These are phyloP conservation scores for Rhaphigaster nebulosa DNA, from an alignment of 2,888 invertebrate genomes.

Conservation along the genomic window DNA sequence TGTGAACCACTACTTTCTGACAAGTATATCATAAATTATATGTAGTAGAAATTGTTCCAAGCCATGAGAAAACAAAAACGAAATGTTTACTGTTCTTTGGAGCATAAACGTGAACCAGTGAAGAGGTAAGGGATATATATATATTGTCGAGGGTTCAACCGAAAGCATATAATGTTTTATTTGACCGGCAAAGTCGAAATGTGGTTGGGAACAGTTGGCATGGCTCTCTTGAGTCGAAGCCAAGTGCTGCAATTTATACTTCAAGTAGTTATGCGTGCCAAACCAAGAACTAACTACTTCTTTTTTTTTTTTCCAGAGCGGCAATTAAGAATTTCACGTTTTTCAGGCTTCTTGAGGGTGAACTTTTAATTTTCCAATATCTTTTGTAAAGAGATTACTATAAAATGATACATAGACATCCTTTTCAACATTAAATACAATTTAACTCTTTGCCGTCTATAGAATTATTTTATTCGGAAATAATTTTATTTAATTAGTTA, in stretches of 20 bases:
- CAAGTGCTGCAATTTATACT: conserved; percentile 11
- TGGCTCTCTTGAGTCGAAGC: conserved; percentile 1
- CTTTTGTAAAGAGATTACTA: background rate
- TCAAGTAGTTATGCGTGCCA: conserved; percentile 11
- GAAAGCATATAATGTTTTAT: conserved; percentile 26
- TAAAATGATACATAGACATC: background rate
- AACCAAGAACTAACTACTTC: conserved; percentile 10
- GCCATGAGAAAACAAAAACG: background rate
- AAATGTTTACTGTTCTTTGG: background rate
- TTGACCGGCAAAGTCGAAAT: conserved; percentile 8
- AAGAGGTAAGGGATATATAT: background rate
- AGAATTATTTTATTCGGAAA: too few species aligned
- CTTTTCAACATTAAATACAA: background rate
- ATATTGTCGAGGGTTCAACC: background rate
- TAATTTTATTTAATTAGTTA: too few species aligned
- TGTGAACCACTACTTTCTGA: too few species aligned
- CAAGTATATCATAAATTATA: too few species aligned
- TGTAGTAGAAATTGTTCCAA: background rate
- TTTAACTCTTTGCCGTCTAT: too few species aligned
- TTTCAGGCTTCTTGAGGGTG: background rate
- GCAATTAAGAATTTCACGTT: conserved; percentile 15
- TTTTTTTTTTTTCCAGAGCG: background rate
- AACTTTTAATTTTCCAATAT: background rate
- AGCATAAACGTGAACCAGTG: background rate
- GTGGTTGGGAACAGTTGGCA: conserved; percentile 4